Percentiles rank a stretch among this genome's conserved stretches.
phyloP scores from a whole-genome alignment of 2,797 vertebrate species.

The Acropternis orthonyx region DNA sequence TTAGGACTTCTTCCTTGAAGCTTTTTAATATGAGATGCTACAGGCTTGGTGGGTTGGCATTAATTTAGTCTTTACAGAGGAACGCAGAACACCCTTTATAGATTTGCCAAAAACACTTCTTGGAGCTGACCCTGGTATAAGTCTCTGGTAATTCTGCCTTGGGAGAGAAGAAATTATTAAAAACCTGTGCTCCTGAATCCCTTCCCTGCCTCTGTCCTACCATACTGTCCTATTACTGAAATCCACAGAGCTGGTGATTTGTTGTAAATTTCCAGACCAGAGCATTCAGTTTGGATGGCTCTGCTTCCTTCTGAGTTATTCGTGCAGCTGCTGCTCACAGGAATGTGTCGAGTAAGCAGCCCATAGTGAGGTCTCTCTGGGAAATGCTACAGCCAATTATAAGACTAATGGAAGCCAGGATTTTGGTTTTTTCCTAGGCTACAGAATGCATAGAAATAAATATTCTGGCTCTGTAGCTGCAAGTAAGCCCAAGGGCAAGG shows the following conservation, averaged over 20 bases:
- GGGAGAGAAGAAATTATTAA: not conserved
- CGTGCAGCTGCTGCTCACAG: rapidly evolving
- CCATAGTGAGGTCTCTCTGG: not conserved
- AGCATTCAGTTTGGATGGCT: not conserved
- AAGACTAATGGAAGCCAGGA: not conserved
- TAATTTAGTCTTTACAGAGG: not conserved
- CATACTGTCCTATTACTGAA: not conserved
- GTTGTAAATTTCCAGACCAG: not conserved
- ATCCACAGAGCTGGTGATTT: not conserved
- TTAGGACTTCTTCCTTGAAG: not conserved
- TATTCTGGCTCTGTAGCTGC: not conserved
- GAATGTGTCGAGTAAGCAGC: rapidly evolving
- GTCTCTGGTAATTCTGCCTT: not conserved
- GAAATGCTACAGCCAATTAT: not conserved
- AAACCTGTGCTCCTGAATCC: not conserved
- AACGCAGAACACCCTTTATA: not conserved
- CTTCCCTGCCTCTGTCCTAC: not conserved
- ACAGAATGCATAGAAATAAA: not conserved
- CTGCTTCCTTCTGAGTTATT: not conserved
- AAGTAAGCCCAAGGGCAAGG: not conserved
- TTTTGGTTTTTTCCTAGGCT: not conserved
- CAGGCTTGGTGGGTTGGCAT: not conserved
- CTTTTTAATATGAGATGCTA: not conserved
- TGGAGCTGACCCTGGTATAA: not conserved
- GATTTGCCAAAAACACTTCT: not conserved